Percentiles rank a stretch among this genome's conserved stretches.
These are phyloP conservation scores for Oncorhynchus clarkii DNA, from an alignment of 2,113 vertebrate species.

Conservation along the genomic window DNA sequence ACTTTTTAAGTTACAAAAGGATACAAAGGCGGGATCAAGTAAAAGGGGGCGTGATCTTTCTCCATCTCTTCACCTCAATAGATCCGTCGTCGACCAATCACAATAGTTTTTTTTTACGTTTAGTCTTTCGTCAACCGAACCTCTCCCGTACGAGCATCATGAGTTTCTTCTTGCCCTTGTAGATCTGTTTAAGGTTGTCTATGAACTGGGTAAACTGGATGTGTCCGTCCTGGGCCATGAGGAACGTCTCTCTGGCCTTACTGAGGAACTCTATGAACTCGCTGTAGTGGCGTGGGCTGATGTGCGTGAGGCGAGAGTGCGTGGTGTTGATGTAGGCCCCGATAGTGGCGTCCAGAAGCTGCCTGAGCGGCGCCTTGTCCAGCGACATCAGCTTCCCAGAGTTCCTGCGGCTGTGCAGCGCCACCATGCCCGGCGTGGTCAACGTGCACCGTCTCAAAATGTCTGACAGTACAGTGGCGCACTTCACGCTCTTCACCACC, in stretches of 20 bases:
- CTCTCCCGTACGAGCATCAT: slow-evolving; percentile 87
- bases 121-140: slow-evolving; percentile 74
- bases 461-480: slow-evolving; percentile 93
- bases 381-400: slow-evolving; percentile 89
- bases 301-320: slow-evolving; percentile 87
- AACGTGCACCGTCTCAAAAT: slow-evolving; percentile 93
- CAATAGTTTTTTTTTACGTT: slow-evolving; percentile 49
- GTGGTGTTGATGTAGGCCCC: slow-evolving; percentile 90
- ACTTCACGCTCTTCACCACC: slow-evolving; percentile 96
- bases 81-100: slow-evolving; percentile 1
- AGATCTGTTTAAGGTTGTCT: slow-evolving; percentile 91
- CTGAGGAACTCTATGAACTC: slow-evolving; percentile 90
- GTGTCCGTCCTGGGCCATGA: slow-evolving; percentile 85
- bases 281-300: slow-evolving; percentile 88
- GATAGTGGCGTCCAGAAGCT: slow-evolving; percentile 86
- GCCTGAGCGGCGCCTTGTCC: slow-evolving; percentile 86
- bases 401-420: slow-evolving; percentile 85
- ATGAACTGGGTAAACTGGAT: slow-evolving; percentile 89
- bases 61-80: no score
- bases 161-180: slow-evolving; percentile 92
- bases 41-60: slow-evolving; percentile 51
- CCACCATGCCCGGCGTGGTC: slow-evolving; percentile 84
- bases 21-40: slow-evolving; percentile 87
- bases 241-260: slow-evolving; percentile 86
- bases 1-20: slow-evolving; percentile 82